These are phyloP conservation scores for Cryptocheilus praepositus DNA, from an alignment of 2,888 invertebrate genomes.

Conservation along the genomic window DNA sequence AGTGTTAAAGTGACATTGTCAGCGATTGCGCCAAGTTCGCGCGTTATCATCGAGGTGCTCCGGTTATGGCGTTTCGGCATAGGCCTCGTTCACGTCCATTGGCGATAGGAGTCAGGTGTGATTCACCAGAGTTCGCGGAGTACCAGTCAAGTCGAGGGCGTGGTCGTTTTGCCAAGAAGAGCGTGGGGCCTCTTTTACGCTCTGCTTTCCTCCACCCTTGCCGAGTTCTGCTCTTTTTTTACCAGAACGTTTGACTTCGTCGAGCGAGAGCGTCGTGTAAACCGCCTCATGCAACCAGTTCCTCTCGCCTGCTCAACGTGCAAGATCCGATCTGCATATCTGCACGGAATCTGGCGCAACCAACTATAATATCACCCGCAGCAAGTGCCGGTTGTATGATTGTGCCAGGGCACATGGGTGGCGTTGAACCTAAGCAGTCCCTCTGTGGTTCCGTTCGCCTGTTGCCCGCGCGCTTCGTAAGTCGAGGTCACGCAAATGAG, in stretches of 20 bases:
- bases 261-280: conserved; percentile 2
- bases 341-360: conserved; percentile 13
- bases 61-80: conserved; percentile 48
- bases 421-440: not conserved
- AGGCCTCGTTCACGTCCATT: conserved; percentile 18
- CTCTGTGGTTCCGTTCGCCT: conserved; percentile 13
- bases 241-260: not conserved
- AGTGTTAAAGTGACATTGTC: not conserved
- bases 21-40: conserved; percentile 8
- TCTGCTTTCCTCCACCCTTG: conserved; percentile 28
- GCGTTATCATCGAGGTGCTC: conserved; percentile 48
- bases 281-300: not conserved
- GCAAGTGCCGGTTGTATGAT: conserved; percentile 13
- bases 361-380: conserved; percentile 9
- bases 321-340: conserved; percentile 31
- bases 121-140: conserved; percentile 46
- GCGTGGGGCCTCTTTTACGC: conserved; percentile 37
- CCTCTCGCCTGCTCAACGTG: not conserved
- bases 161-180: conserved; percentile 43
- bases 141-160: conserved; percentile 36
- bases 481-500: no score
- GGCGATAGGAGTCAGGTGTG: conserved; percentile 53
- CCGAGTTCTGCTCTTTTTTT: not conserved
- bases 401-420: conserved; percentile 15
- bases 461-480: conserved; percentile 4